Conservation (phyloP, 2,113 vertebrate species). For the Lycaon pictus region DNA sequence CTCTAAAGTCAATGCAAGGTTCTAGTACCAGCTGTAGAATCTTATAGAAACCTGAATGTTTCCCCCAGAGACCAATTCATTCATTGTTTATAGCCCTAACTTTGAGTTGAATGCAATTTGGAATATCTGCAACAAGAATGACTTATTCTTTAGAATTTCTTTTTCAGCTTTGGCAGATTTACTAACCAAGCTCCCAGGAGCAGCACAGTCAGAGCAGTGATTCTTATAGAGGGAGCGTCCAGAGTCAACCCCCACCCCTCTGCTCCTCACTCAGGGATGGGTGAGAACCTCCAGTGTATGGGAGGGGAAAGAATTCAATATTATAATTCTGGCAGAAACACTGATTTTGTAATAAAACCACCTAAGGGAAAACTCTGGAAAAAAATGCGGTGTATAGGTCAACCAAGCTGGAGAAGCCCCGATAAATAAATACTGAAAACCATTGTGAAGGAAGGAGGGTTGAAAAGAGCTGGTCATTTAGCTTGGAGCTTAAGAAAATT, state of each 20-base stretch:
- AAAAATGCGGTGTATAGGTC: neutral
- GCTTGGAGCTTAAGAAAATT: constrained; percentile 31
- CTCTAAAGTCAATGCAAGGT: neutral
- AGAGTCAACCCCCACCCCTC: too few relatives aligned
- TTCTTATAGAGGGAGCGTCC: neutral
- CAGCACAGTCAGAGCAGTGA: neutral
- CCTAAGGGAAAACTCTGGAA: neutral
- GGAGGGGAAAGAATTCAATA: neutral
- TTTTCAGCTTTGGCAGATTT: neutral
- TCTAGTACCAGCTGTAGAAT: neutral
- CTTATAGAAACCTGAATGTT: neutral
- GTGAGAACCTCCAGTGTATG: neutral
- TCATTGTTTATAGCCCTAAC: neutral
- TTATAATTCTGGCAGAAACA: neutral
- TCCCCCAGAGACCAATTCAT: neutral
- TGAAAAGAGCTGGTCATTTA: constrained; percentile 36
- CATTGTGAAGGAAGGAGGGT: neutral
- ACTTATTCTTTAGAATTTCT: neutral
- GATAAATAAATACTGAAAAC: neutral
- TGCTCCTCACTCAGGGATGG: neutral
- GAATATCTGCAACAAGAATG: neutral
- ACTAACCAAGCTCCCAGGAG: neutral
- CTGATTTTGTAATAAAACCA: neutral
- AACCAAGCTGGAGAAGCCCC: neutral
- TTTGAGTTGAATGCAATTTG: neutral